Evolutionary conservation across 2,113 vertebrate genomes (phyloP).

Genomic region (Phodopus roborovskii): DNA sequence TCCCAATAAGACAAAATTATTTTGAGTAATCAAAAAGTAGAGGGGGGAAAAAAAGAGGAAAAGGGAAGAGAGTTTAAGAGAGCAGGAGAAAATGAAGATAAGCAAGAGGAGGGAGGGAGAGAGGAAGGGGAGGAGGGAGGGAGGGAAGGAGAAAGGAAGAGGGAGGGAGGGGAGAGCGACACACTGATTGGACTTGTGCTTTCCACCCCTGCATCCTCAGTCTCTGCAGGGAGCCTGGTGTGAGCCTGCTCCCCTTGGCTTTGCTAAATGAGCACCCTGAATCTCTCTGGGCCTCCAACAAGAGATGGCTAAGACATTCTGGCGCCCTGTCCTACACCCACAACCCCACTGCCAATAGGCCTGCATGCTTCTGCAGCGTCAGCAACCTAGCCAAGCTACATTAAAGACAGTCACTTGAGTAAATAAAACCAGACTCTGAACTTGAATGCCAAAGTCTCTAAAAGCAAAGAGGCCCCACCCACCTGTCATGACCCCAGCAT

Average conservation of each 20-base stretch:
- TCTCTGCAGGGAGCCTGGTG: not conserved
- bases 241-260: not conserved
- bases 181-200: not conserved
- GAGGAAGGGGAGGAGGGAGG: fast-evolving
- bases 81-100: fast-evolving
- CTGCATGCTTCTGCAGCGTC: not conserved
- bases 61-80: not conserved
- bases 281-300: not conserved
- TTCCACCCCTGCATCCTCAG: fast-evolving
- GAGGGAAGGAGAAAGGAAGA: not conserved
- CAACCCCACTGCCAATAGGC: not conserved
- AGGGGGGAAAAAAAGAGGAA: not conserved
- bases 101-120: fast-evolving
- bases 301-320: not conserved
- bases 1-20: not conserved
- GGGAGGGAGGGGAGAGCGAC: not conserved
- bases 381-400: not conserved
- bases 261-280: not conserved
- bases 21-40: not conserved
- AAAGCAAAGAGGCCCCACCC: not conserved
- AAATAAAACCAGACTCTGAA: not conserved
- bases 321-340: not conserved
- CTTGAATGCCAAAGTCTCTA: not conserved
- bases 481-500: not conserved
- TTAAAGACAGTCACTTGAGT: not conserved